phyloP scores from a whole-genome alignment of 2,113 vertebrate genomes.

The Terrapene triunguis region DNA sequence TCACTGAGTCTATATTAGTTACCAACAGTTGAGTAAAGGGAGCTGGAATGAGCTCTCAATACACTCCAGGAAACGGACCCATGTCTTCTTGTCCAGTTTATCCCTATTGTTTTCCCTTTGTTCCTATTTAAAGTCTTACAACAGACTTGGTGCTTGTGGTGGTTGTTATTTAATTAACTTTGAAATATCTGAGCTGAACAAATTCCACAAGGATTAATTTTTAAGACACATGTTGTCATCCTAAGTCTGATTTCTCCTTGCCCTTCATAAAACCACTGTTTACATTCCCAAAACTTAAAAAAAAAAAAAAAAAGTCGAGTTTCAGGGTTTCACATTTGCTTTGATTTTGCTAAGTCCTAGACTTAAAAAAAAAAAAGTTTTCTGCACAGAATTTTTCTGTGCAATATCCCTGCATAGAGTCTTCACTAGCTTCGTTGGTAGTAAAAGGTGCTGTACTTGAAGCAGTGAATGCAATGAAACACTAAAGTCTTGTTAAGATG shows the following conservation, averaged over 20 bases:
- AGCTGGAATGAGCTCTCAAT: not conserved
- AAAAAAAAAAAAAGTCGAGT: too few species aligned
- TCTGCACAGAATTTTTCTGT: rapidly evolving
- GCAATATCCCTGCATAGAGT: not conserved
- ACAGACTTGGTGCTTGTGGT: not conserved
- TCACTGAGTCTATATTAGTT: not conserved
- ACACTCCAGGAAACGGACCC: not conserved
- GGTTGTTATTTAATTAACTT: not conserved
- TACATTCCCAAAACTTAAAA: not conserved
- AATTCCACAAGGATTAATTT: not conserved
- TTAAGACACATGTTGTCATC: not conserved
- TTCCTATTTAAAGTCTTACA: not conserved
- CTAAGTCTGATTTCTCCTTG: not conserved
- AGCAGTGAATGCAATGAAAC: not conserved
- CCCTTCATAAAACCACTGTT: not conserved
- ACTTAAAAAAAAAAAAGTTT: not conserved
- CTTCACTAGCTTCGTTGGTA: rapidly evolving
- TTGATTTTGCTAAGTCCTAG: not conserved
- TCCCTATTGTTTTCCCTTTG: not conserved
- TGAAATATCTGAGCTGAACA: not conserved
- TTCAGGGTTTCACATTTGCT: not conserved
- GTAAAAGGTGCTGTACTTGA: not conserved
- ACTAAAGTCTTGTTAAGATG: rapidly evolving
- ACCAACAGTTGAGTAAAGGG: not conserved
- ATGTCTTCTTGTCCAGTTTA: not conserved